A percentile compares a stretch with the other conserved stretches of the same genome.
Evolutionary conservation across 2,797 vertebrate genomes (phyloP).

Genomic region (Macrochelys suwanniensis): DNA sequence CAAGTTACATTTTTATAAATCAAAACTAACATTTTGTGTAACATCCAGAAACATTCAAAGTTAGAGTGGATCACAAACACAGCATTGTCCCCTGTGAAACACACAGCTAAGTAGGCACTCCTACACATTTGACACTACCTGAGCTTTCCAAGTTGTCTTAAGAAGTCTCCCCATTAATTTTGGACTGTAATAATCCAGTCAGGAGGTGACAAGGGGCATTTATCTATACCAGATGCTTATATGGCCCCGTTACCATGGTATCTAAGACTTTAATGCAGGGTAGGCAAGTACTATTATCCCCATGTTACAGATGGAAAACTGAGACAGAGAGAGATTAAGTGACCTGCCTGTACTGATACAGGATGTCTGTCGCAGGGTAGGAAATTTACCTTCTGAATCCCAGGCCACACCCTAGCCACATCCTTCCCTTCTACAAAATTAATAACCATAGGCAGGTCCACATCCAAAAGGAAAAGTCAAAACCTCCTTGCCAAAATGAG

Average conservation of each 20-base stretch:
- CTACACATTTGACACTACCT: neutral
- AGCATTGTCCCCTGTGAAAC: neutral
- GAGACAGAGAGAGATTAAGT: neutral
- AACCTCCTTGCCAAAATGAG: neutral
- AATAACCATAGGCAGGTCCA: neutral
- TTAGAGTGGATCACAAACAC: neutral
- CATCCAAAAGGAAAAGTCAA: neutral
- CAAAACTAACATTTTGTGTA: neutral
- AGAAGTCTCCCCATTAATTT: neutral
- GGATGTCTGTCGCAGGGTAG: neutral
- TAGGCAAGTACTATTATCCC: neutral
- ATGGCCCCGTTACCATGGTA: neutral
- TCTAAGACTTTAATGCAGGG: neutral
- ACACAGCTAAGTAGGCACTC: accelerated
- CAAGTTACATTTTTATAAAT: neutral
- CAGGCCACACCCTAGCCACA: neutral
- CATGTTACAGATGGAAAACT: neutral
- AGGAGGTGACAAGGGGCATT: neutral
- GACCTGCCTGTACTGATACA: neutral
- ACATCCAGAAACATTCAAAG: neutral
- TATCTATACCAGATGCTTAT: neutral
- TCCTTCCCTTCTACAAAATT: neutral
- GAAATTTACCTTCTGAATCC: neutral
- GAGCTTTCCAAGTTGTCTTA: neutral
- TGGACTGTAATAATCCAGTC: neutral